Evolutionary conservation across 2,113 vertebrate genomes (phyloP), one percentile per base, ranked within the genome.

Genomic region (Rhabdornis inornatus): DNA sequence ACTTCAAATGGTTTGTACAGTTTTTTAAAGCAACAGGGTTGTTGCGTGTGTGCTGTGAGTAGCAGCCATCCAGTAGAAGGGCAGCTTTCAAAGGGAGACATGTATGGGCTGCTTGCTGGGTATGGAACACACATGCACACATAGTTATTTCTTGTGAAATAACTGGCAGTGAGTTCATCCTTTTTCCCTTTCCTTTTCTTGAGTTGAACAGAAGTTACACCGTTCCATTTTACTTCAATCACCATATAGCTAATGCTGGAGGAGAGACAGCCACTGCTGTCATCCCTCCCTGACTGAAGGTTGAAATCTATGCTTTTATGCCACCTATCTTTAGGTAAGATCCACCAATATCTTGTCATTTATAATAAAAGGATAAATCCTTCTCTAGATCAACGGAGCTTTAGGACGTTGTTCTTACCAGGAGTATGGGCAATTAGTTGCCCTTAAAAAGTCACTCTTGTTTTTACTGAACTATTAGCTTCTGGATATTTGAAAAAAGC

Each of bases 51-150:
- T 81, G 50, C 65, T 19, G 1, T 35, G 52, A 21, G 39, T 79
- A 61, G 61, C 78, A 82, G 2, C 16, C 22, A 10, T 42, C 25
- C 42, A 1, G 17, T 24, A 55, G 64, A 75, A 94, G 25, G 75
- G 42, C 59, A 74, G 7, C 66, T 89, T 92, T 78, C 37, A n/a
- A 8, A 52, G 22, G 44, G 27, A 42, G 50, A 23, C 7, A 0
- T 2, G 5, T 31, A 35, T 2, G 0, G 28, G 35, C 69, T 94
- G 47, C 56, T 76, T 65, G 27, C 33, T 82, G 69, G 52, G 24
- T 44, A 14, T 4, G 21, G 39, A 85, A 20, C 7, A 4, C 37
- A 31, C 0, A 1, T 59, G 35, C 60, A 30, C 0, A 1, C 16
- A 16, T 40, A 5, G 42, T 70, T 74, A 11, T 20, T 84, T 35